Conservation (phyloP, 2,888 invertebrate genomes). For the Noctuana brunneofusca region DNA sequence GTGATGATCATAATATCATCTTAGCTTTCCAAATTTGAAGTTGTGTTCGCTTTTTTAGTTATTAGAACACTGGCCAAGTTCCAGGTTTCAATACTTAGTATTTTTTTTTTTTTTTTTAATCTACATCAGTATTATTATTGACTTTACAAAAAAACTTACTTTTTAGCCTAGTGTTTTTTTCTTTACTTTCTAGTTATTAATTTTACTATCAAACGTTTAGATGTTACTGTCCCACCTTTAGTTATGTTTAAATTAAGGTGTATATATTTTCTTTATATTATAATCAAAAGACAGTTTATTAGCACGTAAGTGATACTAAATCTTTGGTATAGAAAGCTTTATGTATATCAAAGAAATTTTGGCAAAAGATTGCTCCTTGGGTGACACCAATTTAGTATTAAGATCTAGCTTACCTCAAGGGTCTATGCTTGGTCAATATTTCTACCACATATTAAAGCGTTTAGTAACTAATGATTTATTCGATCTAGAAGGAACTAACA, state of each 20-base stretch:
- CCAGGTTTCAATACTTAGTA: neutral
- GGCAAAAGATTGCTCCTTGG: neutral
- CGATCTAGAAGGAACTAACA: neutral
- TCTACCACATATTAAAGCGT: neutral
- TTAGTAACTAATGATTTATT: neutral
- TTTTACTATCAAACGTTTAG: neutral
- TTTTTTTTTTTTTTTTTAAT: neutral
- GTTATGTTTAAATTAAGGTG: neutral
- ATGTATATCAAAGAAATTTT: neutral
- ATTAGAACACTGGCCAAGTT: neutral
- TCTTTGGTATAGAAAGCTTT: neutral
- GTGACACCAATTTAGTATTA: neutral
- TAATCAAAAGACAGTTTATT: neutral
- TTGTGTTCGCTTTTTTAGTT: neutral
- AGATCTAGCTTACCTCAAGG: neutral
- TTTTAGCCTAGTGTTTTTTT: neutral
- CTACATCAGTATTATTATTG: neutral
- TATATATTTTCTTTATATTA: neutral
- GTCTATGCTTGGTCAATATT: neutral
- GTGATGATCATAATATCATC: neutral
- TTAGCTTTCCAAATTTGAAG: neutral
- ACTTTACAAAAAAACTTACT: neutral
- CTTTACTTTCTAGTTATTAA: neutral
- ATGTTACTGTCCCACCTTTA: constrained; percentile 9
- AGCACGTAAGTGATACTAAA: neutral